Conservation (phyloP, 2,113 vertebrate species). For the Terrapene triunguis region DNA sequence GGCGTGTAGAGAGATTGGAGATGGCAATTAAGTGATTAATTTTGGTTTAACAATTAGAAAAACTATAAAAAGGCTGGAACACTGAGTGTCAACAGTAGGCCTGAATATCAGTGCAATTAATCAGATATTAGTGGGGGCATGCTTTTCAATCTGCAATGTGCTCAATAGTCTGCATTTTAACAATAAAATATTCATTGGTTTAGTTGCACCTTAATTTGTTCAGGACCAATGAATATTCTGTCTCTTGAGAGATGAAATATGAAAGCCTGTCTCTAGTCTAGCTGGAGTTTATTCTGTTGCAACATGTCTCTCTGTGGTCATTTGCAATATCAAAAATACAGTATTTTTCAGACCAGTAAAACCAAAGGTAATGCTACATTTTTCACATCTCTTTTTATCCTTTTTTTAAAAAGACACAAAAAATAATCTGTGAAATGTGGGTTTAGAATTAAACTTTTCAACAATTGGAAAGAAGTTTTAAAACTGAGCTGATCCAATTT, state of each 20-base stretch:
- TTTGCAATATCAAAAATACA: slow-evolving; percentile 38
- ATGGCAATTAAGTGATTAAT: accelerated
- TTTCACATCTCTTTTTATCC: not conserved
- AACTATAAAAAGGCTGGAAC: not conserved
- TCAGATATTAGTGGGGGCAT: accelerated
- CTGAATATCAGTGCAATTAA: not conserved
- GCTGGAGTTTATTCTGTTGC: not conserved
- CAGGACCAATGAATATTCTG: not conserved
- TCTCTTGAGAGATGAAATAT: slow-evolving; percentile 18
- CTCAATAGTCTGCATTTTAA: not conserved
- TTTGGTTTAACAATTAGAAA: not conserved
- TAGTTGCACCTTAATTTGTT: not conserved
- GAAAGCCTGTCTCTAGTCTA: slow-evolving; percentile 6
- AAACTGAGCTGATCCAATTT: slow-evolving; percentile 39
- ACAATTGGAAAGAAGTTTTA: slow-evolving; percentile 42
- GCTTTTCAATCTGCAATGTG: not conserved
- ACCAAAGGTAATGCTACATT: not conserved
- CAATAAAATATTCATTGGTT: not conserved
- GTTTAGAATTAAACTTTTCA: slow-evolving; percentile 23
- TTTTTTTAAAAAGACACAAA: not conserved
- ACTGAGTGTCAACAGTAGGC: not conserved
- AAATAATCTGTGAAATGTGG: not conserved
- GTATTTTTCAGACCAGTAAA: slow-evolving; percentile 3
- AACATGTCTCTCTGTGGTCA: not conserved
- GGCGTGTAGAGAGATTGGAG: not conserved